Conservation (phyloP, 2,888 invertebrate genomes). For the Gymnosoma rotundatum region DNA sequence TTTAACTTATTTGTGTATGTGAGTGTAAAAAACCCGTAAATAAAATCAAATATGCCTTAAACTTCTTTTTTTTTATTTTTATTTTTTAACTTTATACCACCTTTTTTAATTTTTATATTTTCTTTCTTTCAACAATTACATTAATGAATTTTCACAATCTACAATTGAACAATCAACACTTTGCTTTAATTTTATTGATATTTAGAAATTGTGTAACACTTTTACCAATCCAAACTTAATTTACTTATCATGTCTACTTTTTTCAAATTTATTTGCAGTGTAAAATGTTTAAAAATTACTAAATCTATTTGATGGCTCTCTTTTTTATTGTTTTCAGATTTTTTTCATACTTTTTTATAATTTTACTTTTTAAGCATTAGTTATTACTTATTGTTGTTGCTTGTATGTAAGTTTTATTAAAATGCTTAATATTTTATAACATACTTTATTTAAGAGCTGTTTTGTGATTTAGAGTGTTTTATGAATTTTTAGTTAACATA, state of each 20-base stretch:
- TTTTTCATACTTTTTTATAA: slow-evolving; percentile 4
- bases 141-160: slow-evolving; percentile 9
- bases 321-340: slow-evolving; percentile 41
- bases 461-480: not conserved
- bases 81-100: slow-evolving; percentile 18
- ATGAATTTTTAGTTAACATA: not conserved
- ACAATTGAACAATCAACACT: slow-evolving; percentile 37
- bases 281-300: slow-evolving; percentile 59
- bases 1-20: slow-evolving; percentile 41
- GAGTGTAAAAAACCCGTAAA: slow-evolving; percentile 48
- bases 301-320: slow-evolving; percentile 52
- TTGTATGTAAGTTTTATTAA: not conserved
- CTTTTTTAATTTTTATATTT: slow-evolving; percentile 18
- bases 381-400: slow-evolving; percentile 16
- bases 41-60: slow-evolving; percentile 23
- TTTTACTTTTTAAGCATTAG: not conserved
- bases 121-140: slow-evolving; percentile 16
- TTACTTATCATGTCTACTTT: slow-evolving; percentile 40
- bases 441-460: not conserved
- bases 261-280: slow-evolving; percentile 65
- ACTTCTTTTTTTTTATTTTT: slow-evolving; percentile 3
- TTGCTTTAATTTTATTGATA: slow-evolving; percentile 32
- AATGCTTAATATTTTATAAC: not conserved
- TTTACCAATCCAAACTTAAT: slow-evolving; percentile 14
- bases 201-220: slow-evolving; percentile 14